Percentiles rank a stretch among this genome's conserved stretches.
Evolutionary conservation across 2,797 vertebrate genomes (phyloP).

Genomic region (Acanthurus tractus): DNA sequence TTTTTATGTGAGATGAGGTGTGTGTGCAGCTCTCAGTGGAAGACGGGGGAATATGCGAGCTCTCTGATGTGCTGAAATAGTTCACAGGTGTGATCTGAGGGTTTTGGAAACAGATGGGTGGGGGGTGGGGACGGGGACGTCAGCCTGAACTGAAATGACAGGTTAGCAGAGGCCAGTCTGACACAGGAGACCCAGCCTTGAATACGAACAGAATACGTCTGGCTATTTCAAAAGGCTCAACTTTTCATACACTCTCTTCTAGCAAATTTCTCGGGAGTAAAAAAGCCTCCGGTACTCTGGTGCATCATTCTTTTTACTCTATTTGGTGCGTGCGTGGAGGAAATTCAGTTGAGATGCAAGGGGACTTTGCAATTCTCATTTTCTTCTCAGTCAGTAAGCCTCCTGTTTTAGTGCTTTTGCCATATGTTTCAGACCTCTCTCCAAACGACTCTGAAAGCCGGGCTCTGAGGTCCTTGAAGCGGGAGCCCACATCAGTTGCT

Average conservation of each 20-base stretch:
- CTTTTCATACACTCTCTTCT: conserved; percentile 46
- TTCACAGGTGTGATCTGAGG: conserved; percentile 83
- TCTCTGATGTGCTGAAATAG: conserved; percentile 81
- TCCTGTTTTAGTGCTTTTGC: conserved; percentile 54
- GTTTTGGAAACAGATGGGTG: conserved; percentile 74
- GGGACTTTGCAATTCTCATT: conserved; percentile 44
- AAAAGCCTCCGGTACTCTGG: conserved; percentile 25
- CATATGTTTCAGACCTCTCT: conserved; percentile 65
- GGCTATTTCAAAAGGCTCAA: conserved; percentile 45
- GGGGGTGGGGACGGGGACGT: conserved; percentile 15
- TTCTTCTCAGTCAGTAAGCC: conserved; percentile 49
- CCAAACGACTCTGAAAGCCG: conserved; percentile 49
- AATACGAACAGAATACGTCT: conserved; percentile 48
- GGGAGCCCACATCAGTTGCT: conserved; percentile 71
- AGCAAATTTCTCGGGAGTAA: conserved; percentile 52
- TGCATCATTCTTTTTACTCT: conserved; percentile 28
- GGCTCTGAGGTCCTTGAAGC: conserved; percentile 54
- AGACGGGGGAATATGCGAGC: conserved; percentile 63
- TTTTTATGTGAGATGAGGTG: conserved; percentile 51
- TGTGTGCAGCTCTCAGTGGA: conserved; percentile 40
- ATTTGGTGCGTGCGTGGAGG: not conserved
- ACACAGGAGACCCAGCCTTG: conserved; percentile 52
- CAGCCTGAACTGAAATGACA: conserved; percentile 74
- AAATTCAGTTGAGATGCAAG: conserved; percentile 50
- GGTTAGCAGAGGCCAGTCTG: conserved; percentile 69